These are phyloP conservation scores for Cheilosia grossa DNA, from an alignment of 2,888 invertebrate species.

Conservation along the genomic window DNA sequence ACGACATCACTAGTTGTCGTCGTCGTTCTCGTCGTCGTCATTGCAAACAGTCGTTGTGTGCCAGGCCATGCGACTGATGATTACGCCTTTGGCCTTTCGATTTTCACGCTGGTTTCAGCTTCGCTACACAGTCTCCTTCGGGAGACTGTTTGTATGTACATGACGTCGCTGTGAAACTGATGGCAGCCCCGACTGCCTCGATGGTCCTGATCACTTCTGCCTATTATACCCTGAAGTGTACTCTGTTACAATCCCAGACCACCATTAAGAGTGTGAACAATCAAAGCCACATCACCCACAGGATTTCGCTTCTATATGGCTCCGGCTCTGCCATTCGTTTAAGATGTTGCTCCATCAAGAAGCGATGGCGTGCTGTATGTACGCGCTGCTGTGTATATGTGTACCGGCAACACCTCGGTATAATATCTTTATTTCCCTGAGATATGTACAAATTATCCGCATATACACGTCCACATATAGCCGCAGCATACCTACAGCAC, in stretches of 20 bases:
- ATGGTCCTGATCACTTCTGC: constrained; percentile 76
- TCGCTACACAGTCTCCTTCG: constrained; percentile 35
- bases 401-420: constrained; percentile 69
- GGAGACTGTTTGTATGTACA: constrained; percentile 19
- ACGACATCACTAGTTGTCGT: constrained; percentile 1
- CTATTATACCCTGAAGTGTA: constrained; percentile 76
- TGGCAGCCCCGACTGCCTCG: constrained; percentile 58
- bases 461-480: constrained; percentile 56
- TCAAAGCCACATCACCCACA: constrained; percentile 77
- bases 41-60: constrained; percentile 65
- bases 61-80: constrained; percentile 76
- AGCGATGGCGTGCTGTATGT: constrained; percentile 47
- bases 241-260: constrained; percentile 75
- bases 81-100: constrained; percentile 76
- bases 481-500: constrained; percentile 3
- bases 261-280: constrained; percentile 76
- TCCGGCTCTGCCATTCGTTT: constrained; percentile 61
- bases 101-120: constrained; percentile 75
- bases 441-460: constrained; percentile 74
- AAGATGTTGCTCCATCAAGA: constrained; percentile 63
- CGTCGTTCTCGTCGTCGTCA: constrained; percentile 34
- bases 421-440: constrained; percentile 75
- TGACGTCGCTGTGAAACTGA: constrained; percentile 43
- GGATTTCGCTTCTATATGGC: constrained; percentile 64
- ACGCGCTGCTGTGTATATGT: constrained; percentile 35